Conservation (phyloP, 2,888 invertebrate genomes). For the Drosophila niveifrons region DNA sequence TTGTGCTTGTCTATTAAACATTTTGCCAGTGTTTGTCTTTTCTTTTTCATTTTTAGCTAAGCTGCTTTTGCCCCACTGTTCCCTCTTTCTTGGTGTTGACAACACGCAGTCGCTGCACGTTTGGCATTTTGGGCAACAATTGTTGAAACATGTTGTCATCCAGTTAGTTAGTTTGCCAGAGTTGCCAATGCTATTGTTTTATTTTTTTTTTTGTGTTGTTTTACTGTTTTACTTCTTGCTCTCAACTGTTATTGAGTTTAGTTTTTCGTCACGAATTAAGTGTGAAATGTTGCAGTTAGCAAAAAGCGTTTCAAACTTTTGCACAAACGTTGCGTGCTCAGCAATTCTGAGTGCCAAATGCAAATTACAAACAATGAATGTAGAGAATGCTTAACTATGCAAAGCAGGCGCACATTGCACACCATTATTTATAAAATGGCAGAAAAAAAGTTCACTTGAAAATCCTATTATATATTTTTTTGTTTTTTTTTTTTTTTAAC, state of each 20-base stretch:
- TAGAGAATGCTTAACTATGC: neutral
- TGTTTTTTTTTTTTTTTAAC: too few relatives aligned
- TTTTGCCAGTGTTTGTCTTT: constrained; percentile 19
- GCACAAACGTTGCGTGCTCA: constrained; percentile 6
- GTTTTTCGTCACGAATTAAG: constrained; percentile 52
- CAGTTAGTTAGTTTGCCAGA: constrained; percentile 69
- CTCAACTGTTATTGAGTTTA: constrained; percentile 30
- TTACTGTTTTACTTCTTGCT: neutral
- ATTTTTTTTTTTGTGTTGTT: neutral
- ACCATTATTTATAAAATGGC: neutral
- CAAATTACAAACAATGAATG: constrained; percentile 8
- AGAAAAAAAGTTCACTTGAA: neutral
- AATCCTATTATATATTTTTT: too few relatives aligned
- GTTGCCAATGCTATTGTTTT: constrained; percentile 28
- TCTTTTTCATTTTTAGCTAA: constrained; percentile 8
- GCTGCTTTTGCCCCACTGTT: neutral
- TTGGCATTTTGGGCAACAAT: constrained; percentile 75
- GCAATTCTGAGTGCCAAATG: constrained; percentile 10
- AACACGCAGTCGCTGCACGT: constrained; percentile 67
- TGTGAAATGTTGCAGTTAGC: constrained; percentile 52
- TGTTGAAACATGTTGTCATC: constrained; percentile 79
- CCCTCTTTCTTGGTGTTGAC: neutral
- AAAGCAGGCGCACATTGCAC: neutral
- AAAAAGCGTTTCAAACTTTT: constrained; percentile 21
- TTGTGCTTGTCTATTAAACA: constrained; percentile 68